Base-by-base conservation (phyloP, 2,888 invertebrate species). In the Fissipunctia ypsillon region DNA sequence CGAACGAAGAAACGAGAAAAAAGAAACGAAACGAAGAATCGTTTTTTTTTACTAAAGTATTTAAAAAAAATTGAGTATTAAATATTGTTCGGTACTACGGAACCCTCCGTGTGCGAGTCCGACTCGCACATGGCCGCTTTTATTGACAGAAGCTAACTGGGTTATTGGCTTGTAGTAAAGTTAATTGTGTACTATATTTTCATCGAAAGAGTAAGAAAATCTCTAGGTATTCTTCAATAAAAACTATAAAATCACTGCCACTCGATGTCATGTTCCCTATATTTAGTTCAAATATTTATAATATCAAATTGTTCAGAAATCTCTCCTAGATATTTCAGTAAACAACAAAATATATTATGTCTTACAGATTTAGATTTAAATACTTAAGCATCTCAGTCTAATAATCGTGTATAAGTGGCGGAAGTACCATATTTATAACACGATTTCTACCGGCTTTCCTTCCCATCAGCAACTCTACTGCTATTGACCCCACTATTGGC, bases 261-360 rank as follows among this genome's bases (percentile, higher is more conserved):
- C 25, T 25, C 25, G 22, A 22, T 43, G 43, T 22, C 22, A 28
- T n/a, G n/a, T 12, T 41, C 0, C 38, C 19, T 45, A 19, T n/a
- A 41, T 25, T n/a, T n/a, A 45, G n/a, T 45, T 0, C 28, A 31
- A 65, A 65, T 56, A 73, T 76, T 73, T 56, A 56, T 41, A 76
- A 56, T 41, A 76, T 45, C 25, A 56, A 73, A 76, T 65, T 22
- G 41, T 48, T 25, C 1, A 19, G 14, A 45, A 43, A 28, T n/a
- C 19, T 28, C 35, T 25, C 3, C 9, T 5, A 38, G 19, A 43
- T 65, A 64, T n/a, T 64, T 35, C 14, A 50, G n/a, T 35, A 19
- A 28, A 45, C 45, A 48, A 45, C 7, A 43, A 35, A 28, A n/a
- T 25, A 5, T 28, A n/a, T 38, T 45, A 38, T 38, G 19, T 76